A percentile compares a stretch with the other conserved stretches of the same genome.
These are phyloP conservation scores for Heliothis subflexa DNA, from an alignment of 1,140 invertebrate genomes.

Conservation along the genomic window DNA sequence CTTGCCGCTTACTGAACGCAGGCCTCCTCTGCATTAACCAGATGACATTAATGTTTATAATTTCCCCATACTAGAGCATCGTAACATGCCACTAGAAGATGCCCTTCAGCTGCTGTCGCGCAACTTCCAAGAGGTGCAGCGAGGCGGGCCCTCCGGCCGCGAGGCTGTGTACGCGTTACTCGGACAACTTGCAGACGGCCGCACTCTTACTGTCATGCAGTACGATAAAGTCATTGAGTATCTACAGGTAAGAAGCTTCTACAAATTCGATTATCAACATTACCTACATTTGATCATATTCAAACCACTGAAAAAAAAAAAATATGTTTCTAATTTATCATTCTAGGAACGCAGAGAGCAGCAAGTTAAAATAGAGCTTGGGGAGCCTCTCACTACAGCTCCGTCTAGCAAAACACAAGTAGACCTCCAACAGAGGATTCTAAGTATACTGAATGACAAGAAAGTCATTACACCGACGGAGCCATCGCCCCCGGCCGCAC, in stretches of 20 bases:
- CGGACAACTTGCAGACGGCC: conserved; percentile 92
- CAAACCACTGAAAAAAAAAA: too few relatives aligned
- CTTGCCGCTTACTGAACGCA: too few relatives aligned
- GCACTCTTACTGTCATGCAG: conserved; percentile 92
- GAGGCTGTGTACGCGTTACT: conserved; percentile 92
- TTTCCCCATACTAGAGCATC: conserved; percentile 89
- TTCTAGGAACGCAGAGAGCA: conserved; percentile 89
- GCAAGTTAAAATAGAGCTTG: conserved; percentile 90
- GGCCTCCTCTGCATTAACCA: neutral
- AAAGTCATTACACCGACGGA: conserved; percentile 65
- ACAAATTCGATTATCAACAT: too few relatives aligned
- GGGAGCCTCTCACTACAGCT: conserved; percentile 82
- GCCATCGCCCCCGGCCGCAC: conserved; percentile 44
- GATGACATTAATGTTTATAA: neutral
- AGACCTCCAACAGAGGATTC: conserved; percentile 94
- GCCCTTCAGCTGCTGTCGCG: conserved; percentile 92
- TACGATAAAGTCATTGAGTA: conserved; percentile 94
- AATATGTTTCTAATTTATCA: neutral
- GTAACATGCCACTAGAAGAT: conserved; percentile 98
- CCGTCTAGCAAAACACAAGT: conserved; percentile 87
- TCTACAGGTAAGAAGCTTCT: conserved; percentile 81
- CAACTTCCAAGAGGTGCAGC: conserved; percentile 92
- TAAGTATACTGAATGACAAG: conserved; percentile 92
- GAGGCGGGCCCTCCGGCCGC: conserved; percentile 83
- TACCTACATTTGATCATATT: too few relatives aligned